Conservation (phyloP, 2,888 invertebrate species). For the Acanthoscelides obtectus region DNA sequence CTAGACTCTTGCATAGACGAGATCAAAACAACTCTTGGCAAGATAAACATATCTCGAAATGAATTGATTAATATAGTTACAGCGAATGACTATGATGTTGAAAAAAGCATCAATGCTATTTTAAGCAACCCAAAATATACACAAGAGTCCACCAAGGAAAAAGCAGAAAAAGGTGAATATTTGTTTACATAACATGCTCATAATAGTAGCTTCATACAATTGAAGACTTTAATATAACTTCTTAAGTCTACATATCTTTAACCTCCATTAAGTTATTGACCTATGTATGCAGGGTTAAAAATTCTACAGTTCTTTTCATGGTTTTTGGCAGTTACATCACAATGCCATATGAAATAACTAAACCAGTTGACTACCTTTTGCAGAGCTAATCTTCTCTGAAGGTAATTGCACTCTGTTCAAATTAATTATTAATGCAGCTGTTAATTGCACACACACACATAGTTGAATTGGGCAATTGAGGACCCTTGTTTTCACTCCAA, state of each 20-base stretch:
- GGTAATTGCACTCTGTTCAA: too few relatives aligned
- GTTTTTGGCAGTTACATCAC: too few relatives aligned
- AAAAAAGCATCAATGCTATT: conserved; percentile 69
- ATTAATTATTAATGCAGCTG: too few relatives aligned
- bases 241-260: conserved; percentile 1
- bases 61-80: conserved; percentile 69
- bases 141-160: conserved; percentile 29
- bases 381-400: not conserved
- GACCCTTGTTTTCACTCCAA: too few relatives aligned
- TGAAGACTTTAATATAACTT: not conserved
- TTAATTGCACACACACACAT: too few relatives aligned
- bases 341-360: too few relatives aligned
- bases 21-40: conserved; percentile 74
- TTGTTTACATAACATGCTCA: not conserved
- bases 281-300: not conserved
- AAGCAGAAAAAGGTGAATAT: conserved; percentile 48
- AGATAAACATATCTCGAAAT: conserved; percentile 63
- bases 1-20: conserved; percentile 81
- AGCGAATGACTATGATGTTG: conserved; percentile 66
- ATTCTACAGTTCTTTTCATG: not conserved
- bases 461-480: too few relatives aligned
- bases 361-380: not conserved
- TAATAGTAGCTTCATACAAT: not conserved
- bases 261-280: not conserved
- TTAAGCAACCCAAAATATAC: conserved; percentile 30